Evolutionary conservation across 2,888 invertebrate species (phyloP).

Genomic region (Ichneumoninae sp.): DNA sequence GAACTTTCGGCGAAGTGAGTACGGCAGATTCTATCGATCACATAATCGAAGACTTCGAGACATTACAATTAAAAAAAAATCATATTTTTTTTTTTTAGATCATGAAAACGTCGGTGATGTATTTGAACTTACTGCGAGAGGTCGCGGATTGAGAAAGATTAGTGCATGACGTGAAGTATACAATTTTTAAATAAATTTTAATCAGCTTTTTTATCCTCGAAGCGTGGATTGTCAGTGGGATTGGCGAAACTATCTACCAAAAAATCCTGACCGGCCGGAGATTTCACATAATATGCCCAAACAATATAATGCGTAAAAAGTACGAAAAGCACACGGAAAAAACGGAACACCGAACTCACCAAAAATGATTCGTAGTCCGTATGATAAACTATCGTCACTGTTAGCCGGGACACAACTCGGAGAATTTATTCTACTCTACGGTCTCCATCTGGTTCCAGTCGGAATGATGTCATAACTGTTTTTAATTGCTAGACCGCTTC

Average conservation of each 20-base stretch:
- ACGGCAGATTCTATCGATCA: background rate
- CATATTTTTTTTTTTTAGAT: constrained; percentile 43
- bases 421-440: background rate
- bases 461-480: background rate
- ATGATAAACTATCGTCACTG: background rate
- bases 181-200: background rate
- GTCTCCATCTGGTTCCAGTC: background rate
- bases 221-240: background rate
- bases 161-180: background rate
- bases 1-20: constrained; percentile 68
- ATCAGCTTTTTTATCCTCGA: background rate
- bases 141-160: constrained; percentile 22
- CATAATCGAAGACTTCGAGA: background rate
- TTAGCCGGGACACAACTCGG: background rate
- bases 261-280: background rate
- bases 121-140: constrained; percentile 57
- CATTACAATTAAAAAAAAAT: background rate
- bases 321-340: background rate
- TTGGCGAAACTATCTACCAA: background rate
- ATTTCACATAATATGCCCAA: background rate
- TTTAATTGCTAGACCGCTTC: background rate
- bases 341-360: background rate
- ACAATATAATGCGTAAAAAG: background rate
- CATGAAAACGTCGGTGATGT: constrained; percentile 53
- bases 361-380: background rate